Base-by-base conservation (phyloP, 2,888 invertebrate genomes). In the Cordilura impudica region DNA sequence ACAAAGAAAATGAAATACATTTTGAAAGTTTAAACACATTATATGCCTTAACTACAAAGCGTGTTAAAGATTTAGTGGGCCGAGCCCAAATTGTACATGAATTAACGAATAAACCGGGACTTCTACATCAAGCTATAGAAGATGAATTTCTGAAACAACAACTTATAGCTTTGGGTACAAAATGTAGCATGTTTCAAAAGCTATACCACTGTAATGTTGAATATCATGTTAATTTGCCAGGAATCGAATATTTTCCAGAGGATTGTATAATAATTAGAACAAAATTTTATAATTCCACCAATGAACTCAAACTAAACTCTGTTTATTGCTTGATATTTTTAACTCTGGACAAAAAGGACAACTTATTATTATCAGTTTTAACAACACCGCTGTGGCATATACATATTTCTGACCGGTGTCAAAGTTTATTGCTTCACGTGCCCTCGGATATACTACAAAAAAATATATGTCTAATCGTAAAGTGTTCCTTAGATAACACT, bases 71-170 rank as follows among this genome's bases (percentile, higher is more conserved):
- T 18, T 56, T 88, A 31, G 69, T 83, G 6, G 19, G 54, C 26
- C 19, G 45, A 8, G 83, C 84, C 0, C 72, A 84, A 3, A 53
- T 83, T 0, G 21, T 87, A 10, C 58, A 82, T 3, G 82, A 84
- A n/a, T 83, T 86, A 14, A 71, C 82, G 31, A 43, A 82, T 1
- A 63, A 85, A 45, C 87, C 87, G 0, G 63, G 21, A 6, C 71
- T 81, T 1, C 79, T 88, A 0, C 77, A 84, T 67, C 72, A 82
- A 35, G 81, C 81, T 0, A 84, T 88, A 14, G 84, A 87, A 21
- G 71, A 74, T 12, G 88, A 88, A 73, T 85, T 84, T 31, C 80
- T 83, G 29, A 86, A 87, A 26, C 89, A 88, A 51, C 86, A 89
- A 35, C 78, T 88, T 0, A 78, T 88, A 21, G 82, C 87, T 0